Conservation (phyloP, 2,113 vertebrate genomes). For the Clarias magur region DNA sequence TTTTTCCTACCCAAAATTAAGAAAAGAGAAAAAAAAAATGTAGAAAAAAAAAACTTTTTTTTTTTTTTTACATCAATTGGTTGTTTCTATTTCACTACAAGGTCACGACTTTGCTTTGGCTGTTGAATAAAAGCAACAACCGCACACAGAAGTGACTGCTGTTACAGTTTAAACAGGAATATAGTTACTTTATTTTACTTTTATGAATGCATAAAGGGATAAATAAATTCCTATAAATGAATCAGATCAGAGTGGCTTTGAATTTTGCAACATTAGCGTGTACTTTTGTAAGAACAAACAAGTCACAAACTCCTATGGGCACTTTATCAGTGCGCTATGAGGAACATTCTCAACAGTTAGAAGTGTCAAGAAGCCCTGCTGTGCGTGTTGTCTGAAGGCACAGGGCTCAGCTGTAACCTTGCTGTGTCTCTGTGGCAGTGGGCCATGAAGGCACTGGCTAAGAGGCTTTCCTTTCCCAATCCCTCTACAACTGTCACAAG, state of each 20-base stretch:
- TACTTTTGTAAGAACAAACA: neutral
- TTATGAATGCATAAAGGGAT: too few relatives aligned
- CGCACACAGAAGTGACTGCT: neutral
- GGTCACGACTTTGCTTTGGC: neutral
- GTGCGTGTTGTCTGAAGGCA: neutral
- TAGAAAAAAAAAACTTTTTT: neutral
- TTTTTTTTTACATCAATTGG: neutral
- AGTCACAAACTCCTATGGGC: neutral
- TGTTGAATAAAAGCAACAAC: neutral
- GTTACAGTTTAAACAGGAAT: neutral
- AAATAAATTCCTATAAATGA: neutral
- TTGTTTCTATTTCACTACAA: neutral
- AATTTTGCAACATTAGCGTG: neutral
- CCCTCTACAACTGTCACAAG: constrained; percentile 75
- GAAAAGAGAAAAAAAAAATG: too few relatives aligned
- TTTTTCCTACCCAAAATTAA: neutral
- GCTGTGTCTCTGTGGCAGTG: constrained; percentile 44
- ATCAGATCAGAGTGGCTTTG: neutral
- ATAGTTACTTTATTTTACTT: neutral
- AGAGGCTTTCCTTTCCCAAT: constrained; percentile 76
- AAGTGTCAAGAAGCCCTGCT: constrained; percentile 6
- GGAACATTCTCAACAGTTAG: constrained; percentile 6
- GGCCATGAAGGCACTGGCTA: constrained; percentile 53
- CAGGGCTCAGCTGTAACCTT: constrained; percentile 43
- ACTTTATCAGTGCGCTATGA: neutral